A percentile compares a stretch with the other conserved stretches of the same genome.
Evolutionary conservation across 2,888 invertebrate genomes (phyloP).

Genomic region (Chloroclysta siterata): DNA sequence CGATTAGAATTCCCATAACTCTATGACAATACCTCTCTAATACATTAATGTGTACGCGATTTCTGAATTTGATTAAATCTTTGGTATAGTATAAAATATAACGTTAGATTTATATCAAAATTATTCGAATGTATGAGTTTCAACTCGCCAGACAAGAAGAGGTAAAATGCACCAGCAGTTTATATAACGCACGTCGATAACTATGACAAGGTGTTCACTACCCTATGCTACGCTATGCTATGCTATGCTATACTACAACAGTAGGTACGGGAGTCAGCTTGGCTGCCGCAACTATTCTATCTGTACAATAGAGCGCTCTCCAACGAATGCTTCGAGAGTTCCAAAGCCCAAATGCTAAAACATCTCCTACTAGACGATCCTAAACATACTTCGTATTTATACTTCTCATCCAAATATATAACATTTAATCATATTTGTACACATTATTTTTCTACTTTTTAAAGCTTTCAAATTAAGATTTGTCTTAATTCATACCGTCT

Average conservation of each 20-base stretch:
- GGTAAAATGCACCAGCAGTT: conserved; percentile 27
- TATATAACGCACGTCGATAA: conserved; percentile 6
- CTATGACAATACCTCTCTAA: conserved; percentile 39
- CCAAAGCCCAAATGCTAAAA: background rate
- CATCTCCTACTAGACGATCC: conserved; percentile 12
- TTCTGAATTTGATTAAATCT: conserved; percentile 59
- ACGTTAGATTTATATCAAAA: conserved; percentile 41
- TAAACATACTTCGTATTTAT: conserved; percentile 45
- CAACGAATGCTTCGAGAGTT: background rate
- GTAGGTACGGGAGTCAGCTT: conserved; percentile 2
- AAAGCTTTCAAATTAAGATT: conserved; percentile 80
- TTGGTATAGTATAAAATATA: conserved; percentile 58
- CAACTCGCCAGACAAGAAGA: conserved; percentile 27
- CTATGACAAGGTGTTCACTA: background rate
- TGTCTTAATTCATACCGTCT: conserved; percentile 62
- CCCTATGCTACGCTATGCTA: no score
- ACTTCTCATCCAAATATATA: conserved; percentile 51
- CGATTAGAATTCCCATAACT: conserved; percentile 23
- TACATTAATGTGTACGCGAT: conserved; percentile 44
- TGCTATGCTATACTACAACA: no score
- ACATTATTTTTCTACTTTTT: conserved; percentile 69
- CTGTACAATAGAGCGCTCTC: background rate
- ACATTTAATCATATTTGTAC: conserved; percentile 65
- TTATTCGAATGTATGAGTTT: conserved; percentile 39
- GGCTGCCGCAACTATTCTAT: background rate